Base-by-base conservation (phyloP, 1,140 invertebrate genomes). In the Elymnias hypermnestra region DNA sequence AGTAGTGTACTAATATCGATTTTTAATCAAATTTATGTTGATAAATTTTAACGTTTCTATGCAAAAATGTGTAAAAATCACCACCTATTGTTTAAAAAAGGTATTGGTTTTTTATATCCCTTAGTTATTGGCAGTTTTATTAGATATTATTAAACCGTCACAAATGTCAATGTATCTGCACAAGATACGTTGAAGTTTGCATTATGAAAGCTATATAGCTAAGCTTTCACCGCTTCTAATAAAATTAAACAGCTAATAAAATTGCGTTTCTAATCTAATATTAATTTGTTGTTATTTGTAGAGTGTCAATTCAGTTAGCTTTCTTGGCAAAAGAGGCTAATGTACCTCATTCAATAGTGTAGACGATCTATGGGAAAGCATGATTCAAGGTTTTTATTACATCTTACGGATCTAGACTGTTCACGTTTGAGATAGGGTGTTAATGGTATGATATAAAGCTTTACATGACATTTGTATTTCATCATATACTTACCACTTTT, bases 321-420 rank as follows among this genome's bases (percentile, higher is more conserved):
- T 54, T 60, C 52, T 38, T 53, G 22, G 41, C 31, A 48, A 57
- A 67, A 57, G 49, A 57, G 57, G 57, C 54, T 70, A 72, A 72
- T 62, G 62, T 57, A 58, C 57, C 54, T 59, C 41, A 48, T 53
- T 55, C n/a, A 50, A 44, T 52, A 42, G 26, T 63, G 53, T 50
- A 63, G 69, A 65, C 53, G 54, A 65, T 62, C 28, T 53, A 36
- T 31, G 17, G 51, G 38, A 60, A 58, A 63, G 63, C 61, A 71
- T 67, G 69, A 71, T 61, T 71, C 44, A 36, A 35, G 17, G n/a
- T 35, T 44, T 47, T 53, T 48, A 35, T 41, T 35, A 19, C 31
- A 3, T 19, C 29, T 23, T 25, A 36, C 9, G 3, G 18, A 26
- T 44, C 6, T 1, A 26, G n/a, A 22, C 5, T 9, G 33, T 12